phyloP scores from a whole-genome alignment of 2,113 vertebrate species.

The Ceyx cyanopectus region DNA sequence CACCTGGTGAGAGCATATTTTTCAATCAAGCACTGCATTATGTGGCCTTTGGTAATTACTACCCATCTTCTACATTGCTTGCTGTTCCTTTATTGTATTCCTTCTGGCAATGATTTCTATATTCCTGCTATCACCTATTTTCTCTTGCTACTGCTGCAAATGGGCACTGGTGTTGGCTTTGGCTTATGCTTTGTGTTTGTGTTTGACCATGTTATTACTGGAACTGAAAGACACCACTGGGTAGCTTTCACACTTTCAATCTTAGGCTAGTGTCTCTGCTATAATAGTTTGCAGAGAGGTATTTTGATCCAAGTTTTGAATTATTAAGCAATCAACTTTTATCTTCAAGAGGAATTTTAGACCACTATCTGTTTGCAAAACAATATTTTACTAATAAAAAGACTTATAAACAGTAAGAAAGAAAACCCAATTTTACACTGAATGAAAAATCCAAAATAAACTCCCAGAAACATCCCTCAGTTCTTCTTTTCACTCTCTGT shows the following conservation, averaged over 20 bases:
- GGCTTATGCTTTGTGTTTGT: neutral
- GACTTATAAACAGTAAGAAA: constrained; percentile 67
- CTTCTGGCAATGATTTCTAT: neutral
- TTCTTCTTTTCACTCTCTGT: constrained; percentile 58
- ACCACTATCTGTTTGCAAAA: constrained; percentile 72
- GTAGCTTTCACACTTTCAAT: neutral
- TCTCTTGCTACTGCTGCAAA: neutral
- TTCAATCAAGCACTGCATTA: neutral
- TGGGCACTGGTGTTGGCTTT: neutral
- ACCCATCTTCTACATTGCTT: neutral
- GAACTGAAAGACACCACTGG: neutral
- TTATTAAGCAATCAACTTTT: fast-evolving
- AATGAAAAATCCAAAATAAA: constrained; percentile 54
- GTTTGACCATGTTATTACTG: neutral
- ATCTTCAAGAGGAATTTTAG: neutral
- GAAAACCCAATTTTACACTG: constrained; percentile 48
- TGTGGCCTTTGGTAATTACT: neutral
- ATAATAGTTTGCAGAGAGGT: neutral
- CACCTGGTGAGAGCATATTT: neutral
- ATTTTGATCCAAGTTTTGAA: neutral
- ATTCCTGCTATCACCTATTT: neutral
- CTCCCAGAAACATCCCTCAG: neutral
- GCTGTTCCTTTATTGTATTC: neutral
- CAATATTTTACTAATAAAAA: constrained; percentile 83
- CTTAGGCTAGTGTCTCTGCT: neutral